Base-by-base conservation (phyloP, 2,888 invertebrate genomes). In the Scaptomyza reducta region DNA sequence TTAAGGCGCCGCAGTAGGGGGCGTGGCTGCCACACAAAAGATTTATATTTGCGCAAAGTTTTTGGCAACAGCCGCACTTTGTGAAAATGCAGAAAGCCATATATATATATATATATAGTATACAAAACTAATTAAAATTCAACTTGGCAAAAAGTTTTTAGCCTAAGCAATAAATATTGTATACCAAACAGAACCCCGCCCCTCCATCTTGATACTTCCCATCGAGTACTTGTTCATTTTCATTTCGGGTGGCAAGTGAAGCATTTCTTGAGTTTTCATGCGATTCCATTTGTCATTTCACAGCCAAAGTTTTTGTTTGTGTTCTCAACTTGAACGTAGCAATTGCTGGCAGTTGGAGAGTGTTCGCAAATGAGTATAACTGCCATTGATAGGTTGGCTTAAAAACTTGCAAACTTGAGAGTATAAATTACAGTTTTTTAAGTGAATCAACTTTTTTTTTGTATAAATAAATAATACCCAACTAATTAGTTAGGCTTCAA, bases 121-220 rank as follows among this genome's bases (percentile, higher is more conserved):
- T 81, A 87, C 80, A 67, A 83, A 85, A 85, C 84, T 85, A 85
- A 85, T 85, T 85, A 85, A 85, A 85, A 85, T 85, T 85, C 88
- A 85, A 88, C 84, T 86, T 79, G 78, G 80, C 78, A 76, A 79
- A 88, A 84, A 86, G 86, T 74, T 77, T 77, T 76, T 69, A 44
- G 76, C 69, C 84, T 83, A 70, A 78, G 88, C 87, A 85, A 85
- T 85, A 85, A 85, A 85, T 85, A 86, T 87, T 88, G 84, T 88
- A 80, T 83, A 57, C 62, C 66, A 57, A 3, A 35, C 35, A 22
- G 22, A 22, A n/a, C 27, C 6, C 27, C n/a, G 33, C 7, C 38
- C 40, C 29, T 31, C 14, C 9, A 3, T n/a, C n/a, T 14, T 14
- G 14, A 14, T 27, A 2, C 60, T 16, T 55, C 58, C 63, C 16